Evolutionary conservation across 2,797 vertebrate species (phyloP), one percentile per base, ranked within the genome.

Genomic region (Amblyopsis hoosieri): DNA sequence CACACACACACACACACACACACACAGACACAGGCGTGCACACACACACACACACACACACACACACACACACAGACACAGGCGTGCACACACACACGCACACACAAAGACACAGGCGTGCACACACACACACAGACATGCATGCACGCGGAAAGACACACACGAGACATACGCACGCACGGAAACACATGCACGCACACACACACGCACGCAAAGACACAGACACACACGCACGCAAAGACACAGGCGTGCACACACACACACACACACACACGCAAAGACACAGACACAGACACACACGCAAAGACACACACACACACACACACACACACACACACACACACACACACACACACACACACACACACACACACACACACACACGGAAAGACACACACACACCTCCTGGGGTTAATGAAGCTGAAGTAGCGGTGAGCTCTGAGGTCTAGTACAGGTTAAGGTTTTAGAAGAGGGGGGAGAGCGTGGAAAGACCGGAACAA

Each of bases 321-420:
- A 59, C 10, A 61, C n/a, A n/a, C n/a, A n/a, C n/a, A n/a, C n/a
- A n/a, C n/a, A n/a, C 17, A 17, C 1, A 17, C 17, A 1, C 17
- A n/a, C n/a, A n/a, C n/a, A n/a, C n/a, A 19, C 1, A 19, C 19
- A 19, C 1, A 19, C 19, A 66, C 56, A 74, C 11, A 64, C 45
- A 79, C 51, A 9, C 45, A 53, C 56, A 53, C 45, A 47, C 14
- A 58, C 42, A 58, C 57, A 58, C 19, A 50, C n/a, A 45, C 13
- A 57, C 14, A 17, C 19, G 19, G 19, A 23, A 23, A 23, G 19
- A 23, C 23, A 37, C 52, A 50, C 47, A 57, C 1, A 56, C 83
- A 91, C 89, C 89, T 88, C 75, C 68, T 66, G 17, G 77, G 84
- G 78, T 91, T 91, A 90, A 90, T 90, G 75, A 91, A 90, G 89